Evolutionary conservation across 2,797 vertebrate species (phyloP).

Genomic region (Leptodactylus fallax): DNA sequence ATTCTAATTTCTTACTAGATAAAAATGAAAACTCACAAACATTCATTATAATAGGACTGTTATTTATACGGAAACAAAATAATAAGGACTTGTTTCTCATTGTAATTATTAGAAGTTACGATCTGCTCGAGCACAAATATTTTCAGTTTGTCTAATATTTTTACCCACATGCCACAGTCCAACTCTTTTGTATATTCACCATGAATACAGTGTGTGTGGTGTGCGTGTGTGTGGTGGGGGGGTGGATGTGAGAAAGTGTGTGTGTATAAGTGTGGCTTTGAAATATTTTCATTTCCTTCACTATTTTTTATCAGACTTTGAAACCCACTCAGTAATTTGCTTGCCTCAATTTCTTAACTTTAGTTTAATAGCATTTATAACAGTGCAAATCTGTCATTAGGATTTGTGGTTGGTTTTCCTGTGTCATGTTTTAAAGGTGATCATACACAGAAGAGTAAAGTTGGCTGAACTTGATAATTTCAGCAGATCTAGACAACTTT

Average conservation of each 20-base stretch:
- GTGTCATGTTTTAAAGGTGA: neutral
- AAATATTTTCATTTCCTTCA: neutral
- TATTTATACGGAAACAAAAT: slow-evolving; percentile 69
- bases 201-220: neutral
- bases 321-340: neutral
- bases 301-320: neutral
- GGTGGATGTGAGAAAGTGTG: too few species aligned
- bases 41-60: slow-evolving; percentile 74
- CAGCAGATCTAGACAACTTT: too few species aligned
- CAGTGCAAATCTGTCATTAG: neutral
- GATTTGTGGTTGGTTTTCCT: neutral
- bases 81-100: slow-evolving; percentile 29
- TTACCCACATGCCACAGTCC: slow-evolving; percentile 18
- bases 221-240: neutral
- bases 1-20: slow-evolving; percentile 72
- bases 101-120: slow-evolving; percentile 16
- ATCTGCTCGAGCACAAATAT: slow-evolving; percentile 54
- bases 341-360: too few species aligned
- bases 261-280: neutral
- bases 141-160: slow-evolving; percentile 36
- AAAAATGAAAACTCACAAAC: slow-evolving; percentile 65
- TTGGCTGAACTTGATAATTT: too few species aligned
- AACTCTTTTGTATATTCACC: slow-evolving; percentile 16
- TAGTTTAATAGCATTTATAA: neutral
- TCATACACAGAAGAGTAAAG: too few species aligned